phyloP scores from a whole-genome alignment of 2,797 vertebrate species.

The Phataginus tetradactyla region DNA sequence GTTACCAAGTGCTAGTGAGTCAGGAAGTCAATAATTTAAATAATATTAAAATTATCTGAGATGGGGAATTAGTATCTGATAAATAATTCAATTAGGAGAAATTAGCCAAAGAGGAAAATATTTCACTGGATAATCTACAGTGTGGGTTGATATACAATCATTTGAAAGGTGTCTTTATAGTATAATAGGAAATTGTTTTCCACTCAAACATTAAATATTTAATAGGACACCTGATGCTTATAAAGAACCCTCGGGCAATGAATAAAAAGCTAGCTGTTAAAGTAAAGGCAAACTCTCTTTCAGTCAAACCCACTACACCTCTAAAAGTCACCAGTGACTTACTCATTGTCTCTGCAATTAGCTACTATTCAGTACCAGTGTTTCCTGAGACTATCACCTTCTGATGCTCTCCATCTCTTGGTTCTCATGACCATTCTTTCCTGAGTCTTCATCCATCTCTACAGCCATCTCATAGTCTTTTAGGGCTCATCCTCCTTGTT shows the following conservation, averaged over 20 bases:
- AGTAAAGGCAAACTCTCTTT: background rate
- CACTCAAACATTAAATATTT: conserved; percentile 53
- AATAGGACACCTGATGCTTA: conserved; percentile 40
- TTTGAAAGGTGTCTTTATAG: background rate
- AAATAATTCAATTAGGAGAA: conserved; percentile 54
- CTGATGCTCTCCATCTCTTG: background rate
- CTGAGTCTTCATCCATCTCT: background rate
- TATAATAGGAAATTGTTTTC: conserved; percentile 45
- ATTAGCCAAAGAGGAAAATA: conserved; percentile 23
- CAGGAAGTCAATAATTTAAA: conserved; percentile 36
- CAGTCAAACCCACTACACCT: background rate
- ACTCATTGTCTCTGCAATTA: background rate
- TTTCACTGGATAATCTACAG: background rate
- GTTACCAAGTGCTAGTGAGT: background rate
- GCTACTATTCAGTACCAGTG: background rate
- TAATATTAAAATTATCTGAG: background rate
- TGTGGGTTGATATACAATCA: background rate
- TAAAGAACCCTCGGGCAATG: conserved; percentile 32
- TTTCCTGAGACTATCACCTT: background rate
- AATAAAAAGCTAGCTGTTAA: conserved; percentile 45
- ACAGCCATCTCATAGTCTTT: background rate
- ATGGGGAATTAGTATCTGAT: background rate
- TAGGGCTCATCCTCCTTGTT: background rate
- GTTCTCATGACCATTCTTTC: background rate
- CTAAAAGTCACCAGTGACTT: conserved; percentile 12